Evolutionary conservation across 2,888 invertebrate species (phyloP).

Genomic region (Augochlorella aurata): DNA sequence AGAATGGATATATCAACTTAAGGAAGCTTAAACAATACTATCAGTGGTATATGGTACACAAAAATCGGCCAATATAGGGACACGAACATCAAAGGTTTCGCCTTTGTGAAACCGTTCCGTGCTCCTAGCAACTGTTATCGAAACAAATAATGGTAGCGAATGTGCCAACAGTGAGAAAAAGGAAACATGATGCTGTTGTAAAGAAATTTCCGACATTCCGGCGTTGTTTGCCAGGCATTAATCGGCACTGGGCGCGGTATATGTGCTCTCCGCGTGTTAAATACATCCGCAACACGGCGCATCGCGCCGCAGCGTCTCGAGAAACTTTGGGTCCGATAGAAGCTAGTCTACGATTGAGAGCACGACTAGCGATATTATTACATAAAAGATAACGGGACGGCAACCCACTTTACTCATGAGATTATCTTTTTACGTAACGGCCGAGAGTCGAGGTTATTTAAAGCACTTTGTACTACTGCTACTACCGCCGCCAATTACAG

Average conservation of each 20-base stretch:
- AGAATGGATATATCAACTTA: too few species aligned
- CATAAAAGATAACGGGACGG: slow-evolving; percentile 60
- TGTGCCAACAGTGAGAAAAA: background rate
- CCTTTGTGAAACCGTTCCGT: background rate
- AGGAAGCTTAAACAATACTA: background rate
- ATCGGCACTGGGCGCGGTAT: slow-evolving; percentile 10
- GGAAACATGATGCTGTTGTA: background rate
- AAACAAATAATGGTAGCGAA: background rate
- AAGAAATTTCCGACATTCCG: background rate
- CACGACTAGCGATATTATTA: slow-evolving; percentile 45
- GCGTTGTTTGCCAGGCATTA: background rate
- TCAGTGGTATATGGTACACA: background rate
- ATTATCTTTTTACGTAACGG: slow-evolving; percentile 67
- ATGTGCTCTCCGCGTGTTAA: slow-evolving; percentile 17
- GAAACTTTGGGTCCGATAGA: slow-evolving; percentile 10
- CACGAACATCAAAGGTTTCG: background rate
- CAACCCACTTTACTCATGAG: slow-evolving; percentile 49
- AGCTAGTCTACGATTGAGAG: slow-evolving; percentile 32
- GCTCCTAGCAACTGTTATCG: background rate
- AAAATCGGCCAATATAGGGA: background rate
- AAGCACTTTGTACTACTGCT: slow-evolving; percentile 59
- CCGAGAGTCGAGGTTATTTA: slow-evolving; percentile 42
- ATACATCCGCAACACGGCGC: slow-evolving; percentile 4
- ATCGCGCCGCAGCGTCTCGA: background rate
- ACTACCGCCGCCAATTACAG: background rate